Evolutionary conservation across 2,888 invertebrate genomes (phyloP), one percentile per base, ranked within the genome.

Genomic region (Agonopterix heracliana): DNA sequence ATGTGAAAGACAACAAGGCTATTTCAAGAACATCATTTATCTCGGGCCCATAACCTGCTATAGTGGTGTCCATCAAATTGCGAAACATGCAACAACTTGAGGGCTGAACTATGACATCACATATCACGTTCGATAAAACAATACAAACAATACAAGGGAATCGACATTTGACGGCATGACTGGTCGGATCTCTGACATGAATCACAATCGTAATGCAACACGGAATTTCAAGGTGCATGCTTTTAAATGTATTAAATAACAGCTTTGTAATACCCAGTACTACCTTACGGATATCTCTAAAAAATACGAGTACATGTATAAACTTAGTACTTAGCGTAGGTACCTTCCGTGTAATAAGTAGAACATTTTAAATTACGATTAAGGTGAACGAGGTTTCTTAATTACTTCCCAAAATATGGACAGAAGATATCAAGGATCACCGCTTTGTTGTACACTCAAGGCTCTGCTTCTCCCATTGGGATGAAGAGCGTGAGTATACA

Each of bases 81-180:
- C 78, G 69, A 84, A 81, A 83, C 53, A 58, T 63, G 56, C 58
- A 57, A 59, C 63, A 68, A 64, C 62, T 57, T 60, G 67, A 74
- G 66, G 71, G 74, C 76, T 81, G 78, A 78, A 78, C 84, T 81
- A 81, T 84, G 82, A 79, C 83, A 75, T 79, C 78, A 79, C 68
- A 68, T 26, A 26, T 57, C 51, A 17, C 40, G 13, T 42, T 59
- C 59, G 67, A 66, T 76, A 78, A 82, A 75, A 81, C 80, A 81
- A 81, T 78, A 73, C 77, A 80, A 78, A 81, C 74, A 81, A 76
- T 79, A 76, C 78, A 76, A 73, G 76, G 69, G 79, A 76, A 70
- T 75, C 76, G 78, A 75, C 79, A 80, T 85, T 78, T 74, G 72
- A 74, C 60, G 63, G 69, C 68, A 71, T 82, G 84, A 83, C 80